Evolutionary conservation across 2,113 vertebrate species (phyloP), one percentile per base, ranked within the genome.

Genomic region (Pitta sordida): DNA sequence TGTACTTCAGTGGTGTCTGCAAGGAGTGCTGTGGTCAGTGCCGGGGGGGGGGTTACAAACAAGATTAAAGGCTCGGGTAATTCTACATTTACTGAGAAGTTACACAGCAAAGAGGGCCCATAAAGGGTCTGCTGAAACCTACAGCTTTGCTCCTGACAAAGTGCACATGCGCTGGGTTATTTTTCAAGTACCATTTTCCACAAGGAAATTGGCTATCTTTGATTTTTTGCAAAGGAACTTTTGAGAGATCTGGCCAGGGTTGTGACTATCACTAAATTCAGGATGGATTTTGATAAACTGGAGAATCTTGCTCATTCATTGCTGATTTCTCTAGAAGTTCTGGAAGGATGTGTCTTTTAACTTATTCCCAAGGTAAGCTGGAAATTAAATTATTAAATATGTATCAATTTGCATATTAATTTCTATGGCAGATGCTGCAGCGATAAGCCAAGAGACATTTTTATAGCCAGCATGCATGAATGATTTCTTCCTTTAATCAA

Each of bases 351-450:
- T 43, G n/a, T 30, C n/a, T n/a, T 59, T 41, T 74, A 26, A 56
- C 10, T 71, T 70, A n/a, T 43, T 83, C 48, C 16, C 30, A 71
- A 94, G 43, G 76, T 96, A 93, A 91, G 80, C 3, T 30, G 19
- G 22, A 70, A 71, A 90, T 64, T 10, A 58, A 58, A 51, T 77
- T 13, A 65, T 32, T 71, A 75, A 23, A 65, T 64, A 23, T 8
- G 0, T 44, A 73, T 10, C 1, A 14, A 14, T 51, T 80, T 37
- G 4, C 29, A 18, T 67, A 59, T 94, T 80, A 10, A 52, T 77
- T 90, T 92, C 49, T 83, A 7, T 65, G 41, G 51, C 51, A 85
- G 84, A 49, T 74, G n/a, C 58, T 65, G 8, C 16, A 46, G 70
- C 71, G 34, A 43, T 49, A 63, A 91, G 56, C 81, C 51, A 77